Evolutionary conservation across 1,140 invertebrate genomes (phyloP).

Genomic region (Zaprionus kolodkinae): DNA sequence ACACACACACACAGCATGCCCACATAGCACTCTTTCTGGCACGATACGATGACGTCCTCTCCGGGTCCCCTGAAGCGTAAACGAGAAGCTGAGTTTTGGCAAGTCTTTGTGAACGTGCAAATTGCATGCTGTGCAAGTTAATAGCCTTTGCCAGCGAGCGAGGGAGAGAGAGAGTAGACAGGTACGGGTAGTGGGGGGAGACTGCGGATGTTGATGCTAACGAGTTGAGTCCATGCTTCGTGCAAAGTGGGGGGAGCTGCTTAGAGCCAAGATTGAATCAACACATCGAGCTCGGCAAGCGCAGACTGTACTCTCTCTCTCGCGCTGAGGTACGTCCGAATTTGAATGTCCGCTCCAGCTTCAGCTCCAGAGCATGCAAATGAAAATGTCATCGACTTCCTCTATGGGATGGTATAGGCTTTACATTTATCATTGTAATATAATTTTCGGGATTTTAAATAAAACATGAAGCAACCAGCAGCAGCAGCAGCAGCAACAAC

Average conservation of each 20-base stretch:
- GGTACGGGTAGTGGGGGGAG: constrained; percentile 17
- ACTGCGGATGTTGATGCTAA: constrained; percentile 71
- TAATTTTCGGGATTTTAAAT: constrained; percentile 72
- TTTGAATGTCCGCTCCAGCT: constrained; percentile 49
- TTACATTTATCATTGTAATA: constrained; percentile 66
- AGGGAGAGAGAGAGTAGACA: constrained; percentile 10
- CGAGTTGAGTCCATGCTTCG: constrained; percentile 65
- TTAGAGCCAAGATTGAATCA: constrained; percentile 28
- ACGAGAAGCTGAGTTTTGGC: constrained; percentile 71
- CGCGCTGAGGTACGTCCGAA: constrained; percentile 34
- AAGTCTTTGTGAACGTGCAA: constrained; percentile 78
- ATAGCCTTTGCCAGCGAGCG: constrained; percentile 55
- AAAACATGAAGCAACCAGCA: constrained; percentile 61
- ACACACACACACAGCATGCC: background rate
- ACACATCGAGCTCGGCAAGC: constrained; percentile 14
- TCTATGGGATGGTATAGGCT: background rate
- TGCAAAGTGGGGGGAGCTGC: constrained; percentile 13
- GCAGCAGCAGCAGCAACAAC: constrained; percentile 1
- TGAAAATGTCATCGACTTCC: constrained; percentile 55
- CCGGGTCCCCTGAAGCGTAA: constrained; percentile 62
- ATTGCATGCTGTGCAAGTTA: constrained; percentile 80
- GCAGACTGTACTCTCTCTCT: constrained; percentile 26
- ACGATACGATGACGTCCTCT: constrained; percentile 6
- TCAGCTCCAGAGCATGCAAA: constrained; percentile 58
- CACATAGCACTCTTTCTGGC: constrained; percentile 8